Base-by-base conservation (phyloP, 2,797 vertebrate species). In the Glyptemys insculpta region DNA sequence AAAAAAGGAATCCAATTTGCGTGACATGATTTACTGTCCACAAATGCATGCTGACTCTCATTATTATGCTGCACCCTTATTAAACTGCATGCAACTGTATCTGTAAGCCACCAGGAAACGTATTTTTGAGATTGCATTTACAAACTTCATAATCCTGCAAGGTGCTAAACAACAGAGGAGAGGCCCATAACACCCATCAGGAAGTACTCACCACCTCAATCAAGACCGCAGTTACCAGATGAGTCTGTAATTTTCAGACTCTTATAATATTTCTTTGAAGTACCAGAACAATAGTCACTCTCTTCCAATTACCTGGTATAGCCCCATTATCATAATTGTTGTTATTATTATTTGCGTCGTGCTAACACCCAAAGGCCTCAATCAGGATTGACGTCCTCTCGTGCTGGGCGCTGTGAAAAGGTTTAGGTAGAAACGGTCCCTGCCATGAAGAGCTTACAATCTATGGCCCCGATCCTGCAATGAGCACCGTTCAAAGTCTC, bases 1-100 rank as follows among this genome's bases (percentile, higher is more conserved):
- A 92, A 53, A 95, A 97, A 97, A 97, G 94, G 88, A 97, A 97
- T 97, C 94, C 96, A 97, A 97, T 97, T 96, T 97, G 91, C 79
- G 88, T 96, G 96, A 97, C 94, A 94, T 96, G 97, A 96, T 97
- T 97, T 97, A 96, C 96, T 91, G 94, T 94, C 91, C 89, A 92
- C 83, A 97, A 95, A 97, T 96, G 94, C 92, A 95, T 91, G 95
- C 95, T 93, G 96, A 95, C 93, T 96, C 21, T 18, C 93, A 91
- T 96, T 94, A 96, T 86, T 91, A 93, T 96, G 95, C 91, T 87
- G 87, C 79, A 90, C 85, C 90, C 88, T 94, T 95, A 96, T 87
- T 95, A 96, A 94, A 94, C 93, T 87, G n/a, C 62, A 93, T 85
- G 91, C 91, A 96, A 94, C 83, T 91, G 91, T 83, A 92, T 93